phyloP scores from a whole-genome alignment of 1,140 invertebrate genomes.

The Bemisia tabaci region DNA sequence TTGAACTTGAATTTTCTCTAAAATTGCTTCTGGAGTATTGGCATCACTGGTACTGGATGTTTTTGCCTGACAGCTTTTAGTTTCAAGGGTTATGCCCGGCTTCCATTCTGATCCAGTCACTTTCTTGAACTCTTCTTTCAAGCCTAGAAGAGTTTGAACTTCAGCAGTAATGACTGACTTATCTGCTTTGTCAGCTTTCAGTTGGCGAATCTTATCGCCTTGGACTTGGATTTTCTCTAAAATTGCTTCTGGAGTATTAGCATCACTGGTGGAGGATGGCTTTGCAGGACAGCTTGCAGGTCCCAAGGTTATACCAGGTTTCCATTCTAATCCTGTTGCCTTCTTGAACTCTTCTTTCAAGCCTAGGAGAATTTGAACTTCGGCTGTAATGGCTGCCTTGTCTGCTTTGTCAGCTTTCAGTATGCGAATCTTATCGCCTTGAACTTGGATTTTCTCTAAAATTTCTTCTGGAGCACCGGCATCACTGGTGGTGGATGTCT shows the following conservation, averaged over 20 bases:
- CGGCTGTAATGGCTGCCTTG: conserved; percentile 27
- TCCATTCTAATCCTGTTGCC: conserved; percentile 43
- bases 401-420: conserved; percentile 50
- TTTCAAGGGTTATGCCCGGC: conserved; percentile 28
- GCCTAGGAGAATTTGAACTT: conserved; percentile 13
- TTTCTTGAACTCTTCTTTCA: conserved; percentile 54
- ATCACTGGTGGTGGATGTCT: not conserved
- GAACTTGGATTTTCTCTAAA: conserved; percentile 34
- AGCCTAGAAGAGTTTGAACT: conserved; percentile 34
- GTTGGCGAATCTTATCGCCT: conserved; percentile 53
- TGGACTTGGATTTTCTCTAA: conserved; percentile 38
- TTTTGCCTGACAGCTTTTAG: not conserved
- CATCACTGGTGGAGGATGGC: conserved; percentile 12
- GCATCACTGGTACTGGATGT: not conserved
- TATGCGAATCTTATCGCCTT: conserved; percentile 57
- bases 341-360: conserved; percentile 53
- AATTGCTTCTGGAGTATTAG: conserved; percentile 3
- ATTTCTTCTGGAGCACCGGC: conserved; percentile 4
- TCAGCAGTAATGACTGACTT: conserved; percentile 28
- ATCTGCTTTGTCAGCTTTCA: conserved; percentile 50
- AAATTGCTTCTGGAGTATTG: conserved; percentile 29
- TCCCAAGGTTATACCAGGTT: conserved; percentile 28
- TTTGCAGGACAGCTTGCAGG: no score
- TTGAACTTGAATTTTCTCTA: conserved; percentile 40
- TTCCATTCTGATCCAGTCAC: conserved; percentile 48